Percentiles rank a stretch among this genome's conserved stretches.
Evolutionary conservation across 2,888 invertebrate species (phyloP).

Genomic region (Limnephilus marmoratus): DNA sequence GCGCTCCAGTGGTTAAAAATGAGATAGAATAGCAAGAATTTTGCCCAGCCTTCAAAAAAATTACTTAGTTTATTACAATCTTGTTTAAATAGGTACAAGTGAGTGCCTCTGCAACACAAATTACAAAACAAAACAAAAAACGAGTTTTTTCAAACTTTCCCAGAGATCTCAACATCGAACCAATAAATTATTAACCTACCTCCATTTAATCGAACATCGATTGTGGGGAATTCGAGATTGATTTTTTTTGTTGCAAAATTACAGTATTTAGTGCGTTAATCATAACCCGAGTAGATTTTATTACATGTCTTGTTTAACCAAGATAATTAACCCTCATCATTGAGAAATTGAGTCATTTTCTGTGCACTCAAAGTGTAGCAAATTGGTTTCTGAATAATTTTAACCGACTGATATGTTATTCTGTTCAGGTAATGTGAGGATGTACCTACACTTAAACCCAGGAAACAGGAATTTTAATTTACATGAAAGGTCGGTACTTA

Average conservation of each 20-base stretch:
- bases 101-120: neutral
- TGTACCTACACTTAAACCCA: neutral
- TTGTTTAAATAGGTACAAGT: neutral
- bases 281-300: neutral
- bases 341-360: conserved; percentile 38
- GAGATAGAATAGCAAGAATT: no score
- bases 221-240: neutral
- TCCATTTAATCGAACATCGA: neutral
- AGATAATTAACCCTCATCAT: conserved; percentile 20
- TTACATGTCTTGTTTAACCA: conserved; percentile 34
- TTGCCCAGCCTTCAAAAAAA: no score
- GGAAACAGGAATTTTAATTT: neutral
- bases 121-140: neutral
- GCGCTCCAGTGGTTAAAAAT: no score
- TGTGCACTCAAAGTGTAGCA: neutral
- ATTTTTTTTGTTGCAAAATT: neutral
- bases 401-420: neutral
- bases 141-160: neutral
- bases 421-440: neutral
- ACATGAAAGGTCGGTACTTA: neutral
- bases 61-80: neutral
- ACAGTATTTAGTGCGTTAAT: conserved; percentile 17
- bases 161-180: neutral
- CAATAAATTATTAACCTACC: neutral
- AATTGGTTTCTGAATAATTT: conserved; percentile 17